Evolutionary conservation across 2,888 invertebrate genomes (phyloP), one percentile per base, ranked within the genome.

Genomic region (Chelonus formosanus): DNA sequence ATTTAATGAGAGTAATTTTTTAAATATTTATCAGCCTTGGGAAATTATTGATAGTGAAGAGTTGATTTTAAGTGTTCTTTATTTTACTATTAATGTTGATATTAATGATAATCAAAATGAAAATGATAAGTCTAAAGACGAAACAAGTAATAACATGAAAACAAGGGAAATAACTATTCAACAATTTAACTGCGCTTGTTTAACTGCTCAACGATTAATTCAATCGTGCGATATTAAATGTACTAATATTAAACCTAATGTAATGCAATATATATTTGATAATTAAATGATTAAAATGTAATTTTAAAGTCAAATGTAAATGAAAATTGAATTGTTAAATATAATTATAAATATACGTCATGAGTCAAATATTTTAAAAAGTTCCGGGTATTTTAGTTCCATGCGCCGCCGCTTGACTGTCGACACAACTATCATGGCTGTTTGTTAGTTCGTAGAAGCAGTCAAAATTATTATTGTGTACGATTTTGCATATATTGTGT

Each of bases 1-100:
- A 53, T 67, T 78, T 40, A 66, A 65, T 8, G 59, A 72, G 1
- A 65, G 71, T 7, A 69, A 70, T 63, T 55, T 63, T 7, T 67
- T 80, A 52, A 75, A 78, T 57, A 70, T 82, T 63, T 79, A 77
- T 68, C 75, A 74, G 1, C 80, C 82, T 0, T 81, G 79, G 80
- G 73, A 77, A 57, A 55, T 76, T 8, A 64, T 81, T 8, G 76
- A 80, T 57, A 32, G 61, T 3, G 61, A 67, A 3, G 65, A 69
- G 36, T 58, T 69, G 20, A 56, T 74, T 4, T 8, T 82, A 3
- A 75, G 73, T 58, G 73, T 73, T 31, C 72, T 67, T 3, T 77
- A 78, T 40, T 72, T 82, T 45, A 72, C 73, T 5, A 60, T 75
- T 2, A 53, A 67, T 35, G 20, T 58, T 2, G 59, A 65, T n/a